A percentile compares a stretch with the other conserved stretches of the same genome.
Evolutionary conservation across 2,113 vertebrate genomes (phyloP).

Genomic region (Gopherus evgoodei): DNA sequence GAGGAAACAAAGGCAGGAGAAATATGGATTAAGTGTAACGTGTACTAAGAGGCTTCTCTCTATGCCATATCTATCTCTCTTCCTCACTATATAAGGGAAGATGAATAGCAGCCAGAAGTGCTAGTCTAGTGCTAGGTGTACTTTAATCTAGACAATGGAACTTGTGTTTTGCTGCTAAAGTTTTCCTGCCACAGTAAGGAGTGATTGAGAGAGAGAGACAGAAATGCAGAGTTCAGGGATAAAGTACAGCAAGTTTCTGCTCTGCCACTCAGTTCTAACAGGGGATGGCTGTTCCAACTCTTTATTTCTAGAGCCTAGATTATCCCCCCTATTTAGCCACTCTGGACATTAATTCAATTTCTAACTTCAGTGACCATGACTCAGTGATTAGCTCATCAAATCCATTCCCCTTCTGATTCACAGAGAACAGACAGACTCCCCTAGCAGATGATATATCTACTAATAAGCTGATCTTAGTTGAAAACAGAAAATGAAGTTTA

Average conservation of each 20-base stretch:
- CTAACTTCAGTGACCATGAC: background rate
- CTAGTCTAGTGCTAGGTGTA: background rate
- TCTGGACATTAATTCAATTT: background rate
- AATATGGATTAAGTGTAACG: background rate
- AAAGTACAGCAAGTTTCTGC: background rate
- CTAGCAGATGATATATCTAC: background rate
- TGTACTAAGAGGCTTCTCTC: background rate
- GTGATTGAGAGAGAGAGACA: background rate
- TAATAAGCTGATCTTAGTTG: background rate
- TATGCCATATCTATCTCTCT: background rate
- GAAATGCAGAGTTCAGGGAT: background rate
- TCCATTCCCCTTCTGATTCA: background rate
- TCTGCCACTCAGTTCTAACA: background rate
- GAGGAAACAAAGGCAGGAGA: slow-evolving; percentile 20
- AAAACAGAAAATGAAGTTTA: background rate
- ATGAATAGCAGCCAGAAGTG: background rate
- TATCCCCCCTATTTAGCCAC: background rate
- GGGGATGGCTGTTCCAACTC: background rate
- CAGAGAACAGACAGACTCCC: background rate
- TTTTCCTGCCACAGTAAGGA: background rate
- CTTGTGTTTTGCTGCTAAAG: background rate
- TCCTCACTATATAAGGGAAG: background rate
- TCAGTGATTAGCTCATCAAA: background rate
- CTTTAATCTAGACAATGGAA: background rate
- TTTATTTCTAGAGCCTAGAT: background rate